Percentiles rank a stretch among this genome's conserved stretches.
phyloP scores from a whole-genome alignment of 1,140 invertebrate genomes.

The Reticulitermes speratus region DNA sequence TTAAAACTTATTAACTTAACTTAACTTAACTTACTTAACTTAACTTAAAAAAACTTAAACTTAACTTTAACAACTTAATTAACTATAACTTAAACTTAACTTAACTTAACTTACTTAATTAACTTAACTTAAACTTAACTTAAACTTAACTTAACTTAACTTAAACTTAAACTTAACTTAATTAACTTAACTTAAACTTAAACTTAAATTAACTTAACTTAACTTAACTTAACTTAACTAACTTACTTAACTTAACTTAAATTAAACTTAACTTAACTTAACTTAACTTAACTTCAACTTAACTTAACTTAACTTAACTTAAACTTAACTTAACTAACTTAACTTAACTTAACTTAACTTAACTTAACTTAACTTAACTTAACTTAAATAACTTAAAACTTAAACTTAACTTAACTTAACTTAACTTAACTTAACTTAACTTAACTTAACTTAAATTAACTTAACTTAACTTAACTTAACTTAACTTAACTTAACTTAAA shows the following conservation, averaged over 20 bases:
- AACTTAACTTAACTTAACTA: conserved; percentile 3
- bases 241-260: conserved; percentile 8
- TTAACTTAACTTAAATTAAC: neutral
- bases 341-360: conserved; percentile 20
- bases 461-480: neutral
- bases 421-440: neutral
- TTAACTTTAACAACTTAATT: conserved; percentile 42
- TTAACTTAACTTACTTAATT: conserved; percentile 39
- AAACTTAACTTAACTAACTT: neutral
- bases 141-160: conserved; percentile 35
- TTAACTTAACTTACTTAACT: conserved; percentile 42
- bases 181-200: conserved; percentile 22
- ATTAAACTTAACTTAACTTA: conserved; percentile 5
- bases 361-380: conserved; percentile 10
- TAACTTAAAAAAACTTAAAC: too few relatives aligned
- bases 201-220: neutral
- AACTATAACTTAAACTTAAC: conserved; percentile 40
- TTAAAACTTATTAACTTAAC: conserved; percentile 40
- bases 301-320: conserved; percentile 21
- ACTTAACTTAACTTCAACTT: conserved; percentile 19
- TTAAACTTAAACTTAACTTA: conserved; percentile 32
- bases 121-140: conserved; percentile 42
- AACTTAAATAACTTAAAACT: conserved; percentile 6
- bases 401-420: conserved; percentile 22
- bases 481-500: neutral